Evolutionary conservation across 2,888 invertebrate species (phyloP), one percentile per base, ranked within the genome.

Genomic region (Charanyca ferruginea): DNA sequence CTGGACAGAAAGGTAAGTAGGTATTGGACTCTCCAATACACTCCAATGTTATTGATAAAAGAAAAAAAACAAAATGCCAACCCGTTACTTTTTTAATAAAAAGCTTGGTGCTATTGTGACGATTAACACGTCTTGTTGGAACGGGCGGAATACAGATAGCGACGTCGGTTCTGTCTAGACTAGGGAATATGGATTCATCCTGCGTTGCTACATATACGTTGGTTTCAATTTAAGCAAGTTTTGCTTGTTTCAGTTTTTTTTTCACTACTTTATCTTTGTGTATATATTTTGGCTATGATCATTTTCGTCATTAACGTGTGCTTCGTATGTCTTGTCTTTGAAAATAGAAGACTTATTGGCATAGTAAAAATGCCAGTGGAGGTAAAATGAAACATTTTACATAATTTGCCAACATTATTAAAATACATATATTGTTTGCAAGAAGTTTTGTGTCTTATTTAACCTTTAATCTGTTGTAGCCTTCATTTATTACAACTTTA

Each of bases 71-170:
- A 65, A 58, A 77, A 70, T 77, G 75, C 63, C 74, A 74, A 79
- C 62, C 53, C 57, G 67, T 71, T 70, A 70, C 64, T 70, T 80
- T 82, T 82, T 82, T 74, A 80, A 77, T 77, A 81, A 81, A 80
- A 81, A 75, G 68, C 66, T 59, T 69, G 59, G 70, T 75, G 75
- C 69, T 79, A 69, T 81, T 76, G 76, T 72, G 69, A 63, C 83
- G 72, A 83, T 81, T 82, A 83, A 66, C 77, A 80, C 83, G 83
- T 81, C 68, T 69, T 80, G 83, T 77, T 53, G 67, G 41, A 65
- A 63, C 64, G 74, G 59, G 45, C 51, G 63, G 77, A 82, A 83
- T 77, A 77, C 82, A 82, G 77, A 83, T 83, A 77, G 68, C 69
- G 41, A 49, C 35, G 68, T 66, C 63, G 41, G 48, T 68, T 58